Base-by-base conservation (phyloP, 2,797 vertebrate species). In the Sphenopsis melanotis region DNA sequence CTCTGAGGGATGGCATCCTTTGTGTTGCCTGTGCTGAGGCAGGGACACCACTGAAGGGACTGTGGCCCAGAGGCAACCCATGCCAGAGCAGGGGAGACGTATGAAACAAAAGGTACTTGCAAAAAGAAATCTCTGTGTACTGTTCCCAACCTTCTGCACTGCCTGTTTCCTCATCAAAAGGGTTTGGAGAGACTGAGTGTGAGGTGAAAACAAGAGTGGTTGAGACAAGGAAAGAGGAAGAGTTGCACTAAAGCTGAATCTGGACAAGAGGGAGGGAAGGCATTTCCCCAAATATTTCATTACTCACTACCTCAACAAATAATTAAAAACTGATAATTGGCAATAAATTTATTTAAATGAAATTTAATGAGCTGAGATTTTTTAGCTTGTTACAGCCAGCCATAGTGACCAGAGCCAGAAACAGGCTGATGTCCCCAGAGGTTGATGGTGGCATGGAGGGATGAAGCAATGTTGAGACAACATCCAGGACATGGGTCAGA, bases 151-250 rank as follows among this genome's bases (percentile, higher is more conserved):
- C 1, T 57, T 53, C 36, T 76, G 18, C 23, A 59, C 44, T 15
- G 39, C 11, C 14, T 57, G 8, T 55, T 80, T 68, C 68, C 15
- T 53, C 53, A 63, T 24, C 30, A 37, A 46, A 71, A 10, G 2
- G 1, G 2, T 79, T 79, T 75, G 39, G 49, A 78, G 21, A 17
- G 11, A 37, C 14, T 0, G 1, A 47, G 15, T 13, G 1, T 29
- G 60, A n/a, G 8, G 27, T 70, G 47, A 75, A 66, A 79, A 65
- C 9, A 42, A 55, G 30, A 41, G 12, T 34, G 16, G 9, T 5
- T 84, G 46, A 69, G 37, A 52, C 0, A 7, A 60, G 22, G 32
- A 56, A 63, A 55, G 17, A 6, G 6, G 10, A 47, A 10, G 2
- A 57, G 7, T 8, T 39, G 27, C 10, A 16, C 37, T 41, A 20